Evolutionary conservation across 2,888 invertebrate genomes (phyloP), one percentile per base, ranked within the genome.

Genomic region (Chrysolina americana): DNA sequence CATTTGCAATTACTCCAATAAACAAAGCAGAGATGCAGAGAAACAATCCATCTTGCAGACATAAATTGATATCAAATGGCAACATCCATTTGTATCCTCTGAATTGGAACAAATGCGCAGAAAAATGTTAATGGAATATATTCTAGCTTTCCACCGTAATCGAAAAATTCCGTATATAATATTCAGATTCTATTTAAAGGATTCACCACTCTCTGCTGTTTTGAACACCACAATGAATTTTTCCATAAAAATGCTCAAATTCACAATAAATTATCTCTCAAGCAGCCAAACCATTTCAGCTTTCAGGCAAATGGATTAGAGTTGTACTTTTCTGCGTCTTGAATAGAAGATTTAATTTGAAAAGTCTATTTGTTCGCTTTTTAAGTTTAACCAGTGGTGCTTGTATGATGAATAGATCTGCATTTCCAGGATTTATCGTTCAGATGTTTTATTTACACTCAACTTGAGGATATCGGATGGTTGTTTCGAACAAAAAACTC

Each of bases 401-500:
- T 77, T 77, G 73, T 72, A 78, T 78, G 77, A 78, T 78, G 77
- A 77, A 78, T 78, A 78, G 77, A 78, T 77, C 78, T 78, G 75
- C 78, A 78, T 71, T 77, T 71, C 44, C 47, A 68, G 50, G 72
- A 78, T 78, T 78, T 78, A 78, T 78, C 76, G 76, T 76, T 78
- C 74, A 59, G 71, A 78, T 76, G 75, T 23, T 71, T 70, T 78
- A 78, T 78, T 78, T 78, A 78, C 71, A 75, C 74, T 73, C 63
- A 66, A 73, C 69, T 78, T 73, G 73, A 75, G 50, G 71, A 75
- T 62, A 56, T 68, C 72, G 36, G 68, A 64, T 68, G 68, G 74
- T 74, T 76, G 74, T 72, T 63, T 62, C 65, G 23, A 36, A 66
- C 63, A 68, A 66, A 64, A 70, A 70, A 69, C 69, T 71, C 63